phyloP scores from a whole-genome alignment of 2,888 invertebrate species.

The Leptodirus hochenwartii region DNA sequence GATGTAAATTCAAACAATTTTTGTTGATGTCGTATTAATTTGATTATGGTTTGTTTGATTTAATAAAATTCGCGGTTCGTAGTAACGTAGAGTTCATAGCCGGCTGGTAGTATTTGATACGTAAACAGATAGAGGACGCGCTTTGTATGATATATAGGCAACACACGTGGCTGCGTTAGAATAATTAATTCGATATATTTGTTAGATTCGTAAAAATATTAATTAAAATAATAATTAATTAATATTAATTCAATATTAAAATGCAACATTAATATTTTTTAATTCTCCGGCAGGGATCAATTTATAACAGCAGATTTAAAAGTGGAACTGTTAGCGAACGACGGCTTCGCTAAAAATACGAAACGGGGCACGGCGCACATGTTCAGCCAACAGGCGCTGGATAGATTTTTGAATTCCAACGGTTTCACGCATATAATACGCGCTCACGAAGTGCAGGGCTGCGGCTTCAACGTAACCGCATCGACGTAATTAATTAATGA shows the following conservation, averaged over 20 bases:
- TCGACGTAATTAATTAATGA: neutral
- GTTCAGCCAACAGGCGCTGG: slow-evolving; percentile 48
- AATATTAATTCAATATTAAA: slow-evolving; percentile 1
- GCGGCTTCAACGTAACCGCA: slow-evolving; percentile 44
- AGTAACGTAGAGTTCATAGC: too few relatives aligned
- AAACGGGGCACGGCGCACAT: slow-evolving; percentile 55
- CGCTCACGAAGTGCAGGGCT: slow-evolving; percentile 55
- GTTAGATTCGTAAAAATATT: slow-evolving; percentile 1
- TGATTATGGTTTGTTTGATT: too few relatives aligned
- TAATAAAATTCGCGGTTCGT: too few relatives aligned
- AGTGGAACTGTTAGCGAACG: slow-evolving; percentile 34
- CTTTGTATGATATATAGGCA: too few relatives aligned
- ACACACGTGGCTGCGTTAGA: too few relatives aligned
- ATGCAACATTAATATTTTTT: neutral
- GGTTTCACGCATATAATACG: slow-evolving; percentile 49
- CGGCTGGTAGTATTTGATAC: too few relatives aligned
- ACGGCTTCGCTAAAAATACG: slow-evolving; percentile 48
- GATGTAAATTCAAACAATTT: too few relatives aligned
- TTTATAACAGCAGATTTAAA: slow-evolving; percentile 20
- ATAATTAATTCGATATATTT: neutral
- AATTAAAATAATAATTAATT: slow-evolving; percentile 1
- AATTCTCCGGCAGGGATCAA: slow-evolving; percentile 3
- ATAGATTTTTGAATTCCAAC: slow-evolving; percentile 44
- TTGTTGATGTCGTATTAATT: too few relatives aligned
- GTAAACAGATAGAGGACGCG: too few relatives aligned